Base-by-base conservation (phyloP, 1,140 invertebrate genomes). In the Ericerus pela region DNA sequence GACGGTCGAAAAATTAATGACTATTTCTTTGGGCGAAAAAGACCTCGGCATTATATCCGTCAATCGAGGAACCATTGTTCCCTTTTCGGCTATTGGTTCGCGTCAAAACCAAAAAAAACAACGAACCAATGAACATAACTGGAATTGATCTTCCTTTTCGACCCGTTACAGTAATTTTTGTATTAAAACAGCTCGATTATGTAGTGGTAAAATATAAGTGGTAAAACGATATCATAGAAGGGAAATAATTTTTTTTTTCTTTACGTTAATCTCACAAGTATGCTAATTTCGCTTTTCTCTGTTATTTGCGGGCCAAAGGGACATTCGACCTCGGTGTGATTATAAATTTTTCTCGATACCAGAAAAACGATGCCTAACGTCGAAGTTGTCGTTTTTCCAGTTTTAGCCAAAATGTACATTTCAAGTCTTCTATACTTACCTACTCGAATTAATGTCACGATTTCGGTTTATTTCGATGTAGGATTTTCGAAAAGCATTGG, bases 71-170 rank as follows among this genome's bases (percentile, higher is more conserved):
- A 47, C 26, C 41, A 47, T 47, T 47, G 41, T 47, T 47, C 41
- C n/a, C 16, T 47, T 47, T 24, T 47, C 41, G 16, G 20, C 41
- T 18, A 47, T 47, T 47, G 41, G 41, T 47, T 47, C 16, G 41
- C 41, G 26, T 47, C 26, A 24, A 6, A n/a, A n/a, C n/a, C n/a
- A n/a, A n/a, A n/a, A 5, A 24, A 22, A 47, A 47, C 41, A 47
- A 47, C 20, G 26, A 22, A 47, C 41, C 41, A 47, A 47, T 47
- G 41, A 47, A 47, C 41, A 24, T 47, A 47, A 47, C 26, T 47
- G 41, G 12, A 24, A 24, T 41, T 47, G n/a, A 47, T 47, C 41
- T 24, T 47, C 41, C 41, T 16, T n/a, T 24, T 16, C 41, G 41
- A 24, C 18, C 41, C 41, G 41, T 47, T 38, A 47, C 10, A 5